Base-by-base conservation (phyloP, 2,888 invertebrate genomes). In the Habrosyne pyritoides region DNA sequence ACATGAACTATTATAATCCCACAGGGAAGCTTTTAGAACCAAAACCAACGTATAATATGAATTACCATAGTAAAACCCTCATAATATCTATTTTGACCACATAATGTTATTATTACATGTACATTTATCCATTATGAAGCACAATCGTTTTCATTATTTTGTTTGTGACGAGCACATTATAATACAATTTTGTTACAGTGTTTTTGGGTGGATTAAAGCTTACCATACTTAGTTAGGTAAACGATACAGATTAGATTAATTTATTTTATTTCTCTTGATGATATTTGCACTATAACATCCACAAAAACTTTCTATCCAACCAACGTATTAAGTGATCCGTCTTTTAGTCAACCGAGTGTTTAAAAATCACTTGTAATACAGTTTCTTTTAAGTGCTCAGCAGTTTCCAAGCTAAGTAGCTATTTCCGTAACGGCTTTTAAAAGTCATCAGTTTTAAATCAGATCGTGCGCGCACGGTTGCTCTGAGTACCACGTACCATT, bases 401-500 rank as follows among this genome's bases (percentile, higher is more conserved):
- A 79, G 80, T 83, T 81, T 81, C 80, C 75, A 73, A 75, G 72
- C 82, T 79, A 84, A 87, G 83, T 78, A 84, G 83, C 87, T 89
- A 89, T 89, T 87, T 89, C 82, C 81, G 83, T 81, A 79, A 78
- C 83, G 77, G 73, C 74, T 77, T 79, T 81, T 83, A 84, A 83
- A 86, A 89, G 85, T 87, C 85, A 88, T 89, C 87, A 86, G 86
- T 89, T 91, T 88, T 84, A 89, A 90, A 89, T 87, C 84, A 78
- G 83, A 83, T 84, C 79, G 78, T 66, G 73, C 80, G 80, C 80
- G 74, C 77, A 79, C 80, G 80, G 74, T 71, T 73, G 71, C 67
- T 72, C 69, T 74, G 71, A 77, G 78, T 79, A 79, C 75, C 79
- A 75, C 78, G 68, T 73, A 77, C 87, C 84, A 86, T 89, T 88